A percentile compares a stretch with the other conserved stretches of the same genome.
These are phyloP conservation scores for Grantiella picta DNA, from an alignment of 2,113 vertebrate genomes.

Conservation along the genomic window DNA sequence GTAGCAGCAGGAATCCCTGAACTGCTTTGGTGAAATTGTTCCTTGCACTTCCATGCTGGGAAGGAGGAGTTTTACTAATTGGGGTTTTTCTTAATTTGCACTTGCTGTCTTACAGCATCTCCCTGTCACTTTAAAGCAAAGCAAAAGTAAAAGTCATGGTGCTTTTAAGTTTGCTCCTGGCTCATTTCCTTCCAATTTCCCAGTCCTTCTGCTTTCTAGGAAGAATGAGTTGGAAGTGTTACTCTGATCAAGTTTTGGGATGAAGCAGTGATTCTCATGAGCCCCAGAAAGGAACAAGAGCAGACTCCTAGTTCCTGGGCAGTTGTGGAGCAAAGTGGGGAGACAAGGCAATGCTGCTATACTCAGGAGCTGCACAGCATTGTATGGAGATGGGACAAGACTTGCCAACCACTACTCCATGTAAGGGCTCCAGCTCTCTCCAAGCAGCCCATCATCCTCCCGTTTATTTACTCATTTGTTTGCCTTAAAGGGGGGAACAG, in stretches of 20 bases:
- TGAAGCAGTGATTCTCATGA: neutral
- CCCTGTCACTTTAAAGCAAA: conserved; percentile 27
- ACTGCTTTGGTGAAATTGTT: conserved; percentile 24
- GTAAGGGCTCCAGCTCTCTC: neutral
- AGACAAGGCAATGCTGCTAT: neutral
- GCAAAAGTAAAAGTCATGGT: neutral
- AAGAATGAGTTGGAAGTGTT: neutral
- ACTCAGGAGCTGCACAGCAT: neutral
- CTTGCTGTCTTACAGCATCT: conserved; percentile 28
- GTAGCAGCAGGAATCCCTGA: conserved; percentile 26
- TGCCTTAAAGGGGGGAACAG: conserved; percentile 61
- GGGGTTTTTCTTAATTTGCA: conserved; percentile 43
- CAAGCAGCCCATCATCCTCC: neutral
- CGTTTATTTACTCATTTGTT: conserved; percentile 60
- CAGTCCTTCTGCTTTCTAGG: conserved; percentile 41
- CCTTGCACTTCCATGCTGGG: conserved; percentile 20
- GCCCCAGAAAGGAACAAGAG: neutral
- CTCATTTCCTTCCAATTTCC: conserved; percentile 33
- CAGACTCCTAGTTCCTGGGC: neutral
- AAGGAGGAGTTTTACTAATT: conserved; percentile 55
- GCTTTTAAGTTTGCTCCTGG: conserved; percentile 34
- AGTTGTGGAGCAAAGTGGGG: neutral
- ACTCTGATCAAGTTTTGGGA: neutral
- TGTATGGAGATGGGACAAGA: neutral
- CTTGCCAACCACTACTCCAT: neutral